phyloP scores from a whole-genome alignment of 2,888 invertebrate genomes.

The Acronicta leporina region DNA sequence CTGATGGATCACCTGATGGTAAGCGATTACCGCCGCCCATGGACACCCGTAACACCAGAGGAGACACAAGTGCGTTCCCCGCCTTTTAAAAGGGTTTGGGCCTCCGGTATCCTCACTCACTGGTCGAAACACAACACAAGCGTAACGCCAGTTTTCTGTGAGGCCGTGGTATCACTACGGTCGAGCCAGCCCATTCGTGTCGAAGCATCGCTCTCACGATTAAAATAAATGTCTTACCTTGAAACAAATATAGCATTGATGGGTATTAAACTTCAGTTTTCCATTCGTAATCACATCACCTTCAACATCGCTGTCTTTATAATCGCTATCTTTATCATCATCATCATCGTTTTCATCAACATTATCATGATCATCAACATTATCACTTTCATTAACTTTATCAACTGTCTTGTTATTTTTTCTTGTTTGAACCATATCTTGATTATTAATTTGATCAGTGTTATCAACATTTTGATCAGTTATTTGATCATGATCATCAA shows the following conservation, averaged over 20 bases:
- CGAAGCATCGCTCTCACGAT: too few species aligned
- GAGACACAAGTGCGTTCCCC: too few species aligned
- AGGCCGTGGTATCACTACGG: too few species aligned
- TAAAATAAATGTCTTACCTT: slow-evolving; percentile 65
- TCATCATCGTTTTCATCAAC: slow-evolving; percentile 20
- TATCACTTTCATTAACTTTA: not conserved
- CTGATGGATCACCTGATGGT: too few species aligned
- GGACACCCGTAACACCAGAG: too few species aligned
- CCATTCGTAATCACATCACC: slow-evolving; percentile 31
- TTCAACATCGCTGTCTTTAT: slow-evolving; percentile 19
- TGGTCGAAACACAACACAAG: too few species aligned
- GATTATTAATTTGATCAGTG: not conserved
- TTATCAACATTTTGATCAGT: slow-evolving; percentile 9
- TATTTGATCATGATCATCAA: slow-evolving; percentile 9
- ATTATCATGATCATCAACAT: slow-evolving; percentile 9
- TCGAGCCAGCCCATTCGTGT: too few species aligned
- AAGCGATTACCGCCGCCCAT: too few species aligned
- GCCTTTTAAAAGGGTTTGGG: too few species aligned
- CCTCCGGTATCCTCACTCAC: too few species aligned
- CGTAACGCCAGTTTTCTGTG: too few species aligned
- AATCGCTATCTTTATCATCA: slow-evolving; percentile 20
- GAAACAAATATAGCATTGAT: slow-evolving; percentile 81
- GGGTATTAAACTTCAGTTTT: slow-evolving; percentile 67
- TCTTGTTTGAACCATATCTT: not conserved
- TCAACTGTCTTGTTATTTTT: slow-evolving; percentile 12